Conservation (phyloP, 2,113 vertebrate species). For the Odocoileus hemionus region DNA sequence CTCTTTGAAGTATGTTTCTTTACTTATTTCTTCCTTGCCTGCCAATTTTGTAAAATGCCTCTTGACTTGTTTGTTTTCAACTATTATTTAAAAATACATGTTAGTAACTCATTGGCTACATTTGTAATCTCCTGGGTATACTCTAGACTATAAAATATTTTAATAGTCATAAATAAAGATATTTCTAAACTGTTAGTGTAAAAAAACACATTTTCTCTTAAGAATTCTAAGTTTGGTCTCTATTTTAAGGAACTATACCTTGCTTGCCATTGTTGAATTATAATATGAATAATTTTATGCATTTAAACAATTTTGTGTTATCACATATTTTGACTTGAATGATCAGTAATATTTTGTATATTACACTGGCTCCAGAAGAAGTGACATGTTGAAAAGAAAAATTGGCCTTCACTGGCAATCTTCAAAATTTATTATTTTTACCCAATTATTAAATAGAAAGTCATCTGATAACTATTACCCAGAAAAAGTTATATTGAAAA, state of each 20-base stretch:
- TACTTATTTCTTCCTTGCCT: constrained; percentile 70
- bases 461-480: constrained; percentile 39
- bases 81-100: background rate
- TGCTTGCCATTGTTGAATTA: constrained; percentile 44
- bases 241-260: constrained; percentile 41
- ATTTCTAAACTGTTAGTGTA: background rate
- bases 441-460: constrained; percentile 42
- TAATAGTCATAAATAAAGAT: constrained; percentile 41
- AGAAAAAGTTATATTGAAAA: constrained; percentile 61
- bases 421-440: constrained; percentile 54
- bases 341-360: constrained; percentile 13
- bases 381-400: constrained; percentile 34
- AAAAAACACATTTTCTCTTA: constrained; percentile 55
- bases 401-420: constrained; percentile 54
- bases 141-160: constrained; percentile 35
- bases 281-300: constrained; percentile 16
- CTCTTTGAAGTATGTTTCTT: constrained; percentile 76
- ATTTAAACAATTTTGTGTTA: constrained; percentile 61
- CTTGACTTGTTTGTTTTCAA: constrained; percentile 61
- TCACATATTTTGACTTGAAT: constrained; percentile 52
- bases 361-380: background rate
- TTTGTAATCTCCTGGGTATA: constrained; percentile 29
- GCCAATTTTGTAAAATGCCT: constrained; percentile 71
- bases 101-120: constrained; percentile 43
- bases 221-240: constrained; percentile 40